phyloP scores from a whole-genome alignment of 2,113 vertebrate species.

The Prionailurus bengalensis region DNA sequence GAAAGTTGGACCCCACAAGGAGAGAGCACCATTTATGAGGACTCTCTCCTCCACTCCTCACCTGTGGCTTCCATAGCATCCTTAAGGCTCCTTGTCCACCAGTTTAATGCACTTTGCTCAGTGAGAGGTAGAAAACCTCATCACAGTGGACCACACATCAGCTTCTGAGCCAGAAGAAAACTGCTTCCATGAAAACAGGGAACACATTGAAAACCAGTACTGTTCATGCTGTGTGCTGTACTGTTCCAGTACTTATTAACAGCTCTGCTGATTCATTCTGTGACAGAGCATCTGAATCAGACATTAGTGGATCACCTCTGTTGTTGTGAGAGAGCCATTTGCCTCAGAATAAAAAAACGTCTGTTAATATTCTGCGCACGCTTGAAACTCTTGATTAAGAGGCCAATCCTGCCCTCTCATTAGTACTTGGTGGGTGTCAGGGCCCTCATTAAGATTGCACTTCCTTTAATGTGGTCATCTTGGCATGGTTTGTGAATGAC shows the following conservation, averaged over 20 bases:
- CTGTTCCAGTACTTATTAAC: neutral
- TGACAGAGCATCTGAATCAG: slow-evolving; percentile 75
- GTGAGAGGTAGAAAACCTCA: slow-evolving; percentile 22
- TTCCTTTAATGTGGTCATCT: slow-evolving; percentile 72
- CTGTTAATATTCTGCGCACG: slow-evolving; percentile 76
- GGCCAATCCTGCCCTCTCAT: slow-evolving; percentile 69
- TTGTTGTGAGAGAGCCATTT: slow-evolving; percentile 64
- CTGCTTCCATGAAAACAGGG: neutral
- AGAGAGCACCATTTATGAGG: neutral
- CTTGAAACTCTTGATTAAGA: slow-evolving; percentile 62
- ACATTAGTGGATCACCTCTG: slow-evolving; percentile 68
- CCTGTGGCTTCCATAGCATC: neutral
- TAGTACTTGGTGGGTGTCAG: slow-evolving; percentile 74
- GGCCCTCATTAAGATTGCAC: slow-evolving; percentile 75
- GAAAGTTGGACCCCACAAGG: neutral
- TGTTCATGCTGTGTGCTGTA: neutral
- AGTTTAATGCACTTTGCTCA: slow-evolving; percentile 38
- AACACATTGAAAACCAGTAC: slow-evolving; percentile 14
- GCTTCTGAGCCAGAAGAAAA: slow-evolving; percentile 35
- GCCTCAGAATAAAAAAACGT: slow-evolving; percentile 59
- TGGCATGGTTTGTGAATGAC: slow-evolving; percentile 73
- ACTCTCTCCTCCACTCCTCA: neutral
- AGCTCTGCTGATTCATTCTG: slow-evolving; percentile 71
- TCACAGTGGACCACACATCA: neutral
- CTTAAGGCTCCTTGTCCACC: neutral